Base-by-base conservation (phyloP, 2,797 vertebrate genomes). In the Manis javanica region DNA sequence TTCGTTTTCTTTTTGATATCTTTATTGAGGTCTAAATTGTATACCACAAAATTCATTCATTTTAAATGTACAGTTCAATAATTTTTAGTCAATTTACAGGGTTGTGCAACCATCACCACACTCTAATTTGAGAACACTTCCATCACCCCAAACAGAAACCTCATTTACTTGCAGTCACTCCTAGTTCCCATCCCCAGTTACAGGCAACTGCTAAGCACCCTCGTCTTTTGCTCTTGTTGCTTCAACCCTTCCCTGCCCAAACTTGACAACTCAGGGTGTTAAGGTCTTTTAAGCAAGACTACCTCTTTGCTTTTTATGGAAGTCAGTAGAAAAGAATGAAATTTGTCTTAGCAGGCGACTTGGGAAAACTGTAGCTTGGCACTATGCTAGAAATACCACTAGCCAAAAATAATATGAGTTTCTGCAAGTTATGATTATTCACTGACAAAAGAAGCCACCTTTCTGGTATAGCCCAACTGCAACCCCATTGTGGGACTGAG, bases 261-360 rank as follows among this genome's bases (percentile, higher is more conserved):
- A 66, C 21, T 19, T 59, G 26, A 61, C 66, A 77, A 8, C 53
- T 83, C 59, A 68, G 29, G 31, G 68, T 64, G 34, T 61, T 85
- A 57, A 90, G 83, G 71, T 89, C 84, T 85, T 92, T 94, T 84
- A 93, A 95, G 37, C 39, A 96, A 87, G 61, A 96, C 53, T 23
- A 9, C 83, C 46, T 75, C 64, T 95, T 82, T 79, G 26, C 34
- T 95, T 96, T 89, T 83, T 94, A 78, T 46, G 91, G 87, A 91
- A 72, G 87, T 85, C 61, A 53, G 57, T 72, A 23, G 57, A 78
- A 96, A 96, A 90, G 37, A 83, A 89, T 87, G 37, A 88, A 86
- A 89, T 66, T 83, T 95, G 75, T 94, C 39, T 61, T 61, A 94
- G 63, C 57, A 78, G 78, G 57, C 0, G 0, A 72, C 53, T 96